A percentile compares a stretch with the other conserved stretches of the same genome.
Conservation (phyloP, 2,797 vertebrate genomes). For the Allobates femoralis region DNA sequence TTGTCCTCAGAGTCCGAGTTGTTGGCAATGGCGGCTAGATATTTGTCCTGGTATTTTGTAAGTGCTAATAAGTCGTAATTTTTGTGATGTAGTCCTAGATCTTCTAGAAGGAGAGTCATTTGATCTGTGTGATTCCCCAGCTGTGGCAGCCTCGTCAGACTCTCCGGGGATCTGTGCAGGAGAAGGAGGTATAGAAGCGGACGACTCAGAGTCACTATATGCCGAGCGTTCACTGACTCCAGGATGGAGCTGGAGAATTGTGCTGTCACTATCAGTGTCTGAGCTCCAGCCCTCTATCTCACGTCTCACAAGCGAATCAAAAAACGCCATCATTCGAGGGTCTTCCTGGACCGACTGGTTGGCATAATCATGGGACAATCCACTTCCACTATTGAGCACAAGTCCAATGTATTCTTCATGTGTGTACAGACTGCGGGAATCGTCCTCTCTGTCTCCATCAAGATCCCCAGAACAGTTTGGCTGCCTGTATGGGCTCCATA, state of each 20-base stretch:
- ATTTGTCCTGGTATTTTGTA: slow-evolving; percentile 83
- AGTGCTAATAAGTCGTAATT: slow-evolving; percentile 79
- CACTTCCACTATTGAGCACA: slow-evolving; percentile 95
- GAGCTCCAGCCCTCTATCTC: slow-evolving; percentile 99
- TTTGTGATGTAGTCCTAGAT: slow-evolving; percentile 75
- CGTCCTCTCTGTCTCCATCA: slow-evolving; percentile 91
- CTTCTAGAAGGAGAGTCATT: slow-evolving; percentile 76
- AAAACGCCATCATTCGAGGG: slow-evolving; percentile 99
- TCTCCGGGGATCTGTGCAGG: slow-evolving; percentile 76
- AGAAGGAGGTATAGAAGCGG: slow-evolving; percentile 84
- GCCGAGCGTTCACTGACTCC: slow-evolving; percentile 81
- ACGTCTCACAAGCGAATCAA: slow-evolving; percentile 93
- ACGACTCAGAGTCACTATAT: slow-evolving; percentile 89
- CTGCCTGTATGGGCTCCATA: slow-evolving; percentile 98
- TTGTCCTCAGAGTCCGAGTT: slow-evolving; percentile 96
- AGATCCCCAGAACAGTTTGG: slow-evolving; percentile 92
- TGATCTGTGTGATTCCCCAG: slow-evolving; percentile 74
- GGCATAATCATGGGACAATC: slow-evolving; percentile 95
- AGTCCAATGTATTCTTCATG: slow-evolving; percentile 98
- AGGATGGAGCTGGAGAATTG: slow-evolving; percentile 93
- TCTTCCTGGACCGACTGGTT: slow-evolving; percentile 98
- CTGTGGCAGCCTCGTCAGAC: slow-evolving; percentile 75
- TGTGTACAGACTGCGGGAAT: slow-evolving; percentile 94
- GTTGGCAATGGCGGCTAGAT: slow-evolving; percentile 88
- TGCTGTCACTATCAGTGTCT: slow-evolving; percentile 95